Evolutionary conservation across 2,113 vertebrate genomes (phyloP).

Genomic region (Lepus europaeus): DNA sequence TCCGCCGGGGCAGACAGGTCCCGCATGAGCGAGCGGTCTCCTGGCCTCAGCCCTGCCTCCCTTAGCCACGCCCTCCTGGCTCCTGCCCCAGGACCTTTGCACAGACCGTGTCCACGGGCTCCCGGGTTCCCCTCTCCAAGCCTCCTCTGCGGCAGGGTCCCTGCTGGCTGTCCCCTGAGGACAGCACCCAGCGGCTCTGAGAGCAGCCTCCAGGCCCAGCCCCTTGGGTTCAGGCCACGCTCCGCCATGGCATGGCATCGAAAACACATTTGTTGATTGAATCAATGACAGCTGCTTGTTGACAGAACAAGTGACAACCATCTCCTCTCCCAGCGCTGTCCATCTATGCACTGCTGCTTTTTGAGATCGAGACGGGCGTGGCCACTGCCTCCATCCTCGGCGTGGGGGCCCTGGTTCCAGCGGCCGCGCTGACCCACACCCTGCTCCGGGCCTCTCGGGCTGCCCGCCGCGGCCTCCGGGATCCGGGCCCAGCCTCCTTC

Average conservation of each 20-base stretch:
- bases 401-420: constrained; percentile 90
- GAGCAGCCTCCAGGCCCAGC: no score
- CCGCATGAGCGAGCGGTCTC: no score
- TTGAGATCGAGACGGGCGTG: constrained; percentile 90
- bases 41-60: not conserved
- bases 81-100: no score
- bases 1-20: no score
- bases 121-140: no score
- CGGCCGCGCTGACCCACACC: constrained; percentile 87
- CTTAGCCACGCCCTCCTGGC: not conserved
- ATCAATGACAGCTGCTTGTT: accelerated
- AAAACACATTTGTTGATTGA: no score
- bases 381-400: constrained; percentile 92
- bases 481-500: constrained; percentile 86
- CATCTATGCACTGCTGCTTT: constrained; percentile 93
- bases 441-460: constrained; percentile 87
- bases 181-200: no score
- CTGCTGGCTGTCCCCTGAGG: no score
- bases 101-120: no score
- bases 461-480: constrained; percentile 60
- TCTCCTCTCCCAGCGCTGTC: constrained; percentile 87
- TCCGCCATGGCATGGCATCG: no score
- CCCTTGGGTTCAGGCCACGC: no score
- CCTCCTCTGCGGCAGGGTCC: no score
- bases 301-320: not conserved